These are phyloP conservation scores for Thripadectes ignobilis DNA, from an alignment of 2,797 vertebrate genomes.

Conservation along the genomic window DNA sequence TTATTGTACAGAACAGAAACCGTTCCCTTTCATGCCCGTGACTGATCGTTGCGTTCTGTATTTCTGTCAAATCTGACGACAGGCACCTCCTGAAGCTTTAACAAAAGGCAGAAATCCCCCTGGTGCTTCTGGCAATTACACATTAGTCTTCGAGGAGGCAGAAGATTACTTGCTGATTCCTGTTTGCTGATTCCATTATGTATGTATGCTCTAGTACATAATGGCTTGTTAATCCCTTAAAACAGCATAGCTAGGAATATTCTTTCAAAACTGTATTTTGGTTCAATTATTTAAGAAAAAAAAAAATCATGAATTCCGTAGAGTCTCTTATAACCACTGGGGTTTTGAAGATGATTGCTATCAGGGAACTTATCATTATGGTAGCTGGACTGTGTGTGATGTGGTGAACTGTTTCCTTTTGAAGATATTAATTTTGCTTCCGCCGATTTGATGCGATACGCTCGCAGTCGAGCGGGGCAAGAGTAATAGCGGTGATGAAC, in stretches of 20 bases:
- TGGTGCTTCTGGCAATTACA: slow-evolving; percentile 41
- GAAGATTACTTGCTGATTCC: slow-evolving; percentile 52
- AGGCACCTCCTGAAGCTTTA: slow-evolving; percentile 25
- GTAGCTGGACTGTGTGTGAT: not conserved
- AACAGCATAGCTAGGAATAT: slow-evolving; percentile 2
- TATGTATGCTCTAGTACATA: not conserved
- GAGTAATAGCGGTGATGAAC: slow-evolving; percentile 18
- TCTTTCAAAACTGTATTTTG: not conserved
- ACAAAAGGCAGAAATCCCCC: slow-evolving; percentile 54
- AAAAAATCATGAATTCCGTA: not conserved
- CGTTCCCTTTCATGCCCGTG: not conserved
- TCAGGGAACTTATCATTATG: not conserved
- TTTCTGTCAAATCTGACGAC: not conserved
- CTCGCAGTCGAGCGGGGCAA: not conserved
- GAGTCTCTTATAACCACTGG: not conserved
- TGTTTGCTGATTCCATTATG: slow-evolving; percentile 54
- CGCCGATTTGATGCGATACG: not conserved
- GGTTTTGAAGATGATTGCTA: slow-evolving; percentile 11
- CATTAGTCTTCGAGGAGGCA: not conserved
- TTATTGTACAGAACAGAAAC: not conserved
- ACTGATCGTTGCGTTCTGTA: not conserved
- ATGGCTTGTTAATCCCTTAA: slow-evolving; percentile 47
- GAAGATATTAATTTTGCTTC: slow-evolving; percentile 44
- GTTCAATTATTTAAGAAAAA: not conserved
- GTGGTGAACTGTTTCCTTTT: not conserved